phyloP scores from a whole-genome alignment of 64 coral and sea anemone species.

The Actinia equina region DNA sequence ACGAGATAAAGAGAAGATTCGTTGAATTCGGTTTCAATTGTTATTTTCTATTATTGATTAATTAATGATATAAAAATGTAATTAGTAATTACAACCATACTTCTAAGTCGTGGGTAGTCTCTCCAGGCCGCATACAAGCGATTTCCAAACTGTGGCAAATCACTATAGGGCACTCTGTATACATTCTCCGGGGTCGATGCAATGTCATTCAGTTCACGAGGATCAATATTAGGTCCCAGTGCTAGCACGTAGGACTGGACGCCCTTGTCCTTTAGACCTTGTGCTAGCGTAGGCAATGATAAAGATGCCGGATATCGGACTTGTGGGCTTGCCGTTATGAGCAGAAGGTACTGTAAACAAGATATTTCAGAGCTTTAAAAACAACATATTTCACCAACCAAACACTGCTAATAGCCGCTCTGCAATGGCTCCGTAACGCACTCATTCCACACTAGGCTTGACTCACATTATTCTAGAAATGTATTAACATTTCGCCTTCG shows the following conservation, averaged over 20 bases:
- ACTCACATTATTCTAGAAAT: too few relatives aligned
- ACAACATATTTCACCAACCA: too few relatives aligned
- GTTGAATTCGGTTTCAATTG: too few relatives aligned
- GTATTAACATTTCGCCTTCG: too few relatives aligned
- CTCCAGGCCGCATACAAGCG: slow-evolving; percentile 26
- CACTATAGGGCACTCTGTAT: slow-evolving; percentile 19
- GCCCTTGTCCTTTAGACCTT: slow-evolving; percentile 34
- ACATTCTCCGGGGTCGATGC: slow-evolving; percentile 42
- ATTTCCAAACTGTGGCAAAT: slow-evolving; percentile 36
- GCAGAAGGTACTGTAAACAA: slow-evolving; percentile 31
- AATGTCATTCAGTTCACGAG: slow-evolving; percentile 38
- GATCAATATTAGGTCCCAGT: slow-evolving; percentile 36
- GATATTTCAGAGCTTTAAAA: too few relatives aligned
- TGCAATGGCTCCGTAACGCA: too few relatives aligned
- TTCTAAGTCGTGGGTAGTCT: slow-evolving; percentile 24
- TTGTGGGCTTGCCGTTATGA: slow-evolving; percentile 36
- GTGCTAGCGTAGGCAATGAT: not conserved
- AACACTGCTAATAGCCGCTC: too few relatives aligned
- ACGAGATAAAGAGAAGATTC: too few relatives aligned
- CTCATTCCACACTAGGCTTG: too few relatives aligned
- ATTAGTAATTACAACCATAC: not conserved
- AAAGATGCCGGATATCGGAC: slow-evolving; percentile 24
- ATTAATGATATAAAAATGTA: too few relatives aligned
- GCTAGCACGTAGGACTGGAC: slow-evolving; percentile 32
- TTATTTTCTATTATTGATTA: too few relatives aligned